Evolutionary conservation across 2,113 vertebrate species (phyloP).

Genomic region (Rhabdomys dilectus): DNA sequence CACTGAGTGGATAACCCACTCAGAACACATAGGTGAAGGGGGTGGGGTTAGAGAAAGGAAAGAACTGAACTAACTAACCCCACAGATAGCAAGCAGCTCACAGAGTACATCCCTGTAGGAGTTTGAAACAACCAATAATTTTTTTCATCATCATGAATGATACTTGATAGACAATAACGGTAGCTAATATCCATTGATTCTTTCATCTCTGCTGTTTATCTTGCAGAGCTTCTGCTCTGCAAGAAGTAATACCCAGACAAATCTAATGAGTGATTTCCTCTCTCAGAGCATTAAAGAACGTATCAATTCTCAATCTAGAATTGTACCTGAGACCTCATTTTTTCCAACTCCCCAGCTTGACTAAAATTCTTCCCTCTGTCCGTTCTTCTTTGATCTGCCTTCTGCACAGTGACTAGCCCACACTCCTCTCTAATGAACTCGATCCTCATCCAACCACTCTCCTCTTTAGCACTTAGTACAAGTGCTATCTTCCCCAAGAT

Average conservation of each 20-base stretch:
- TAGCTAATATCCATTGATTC: neutral
- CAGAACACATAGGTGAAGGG: neutral
- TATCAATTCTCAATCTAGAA: neutral
- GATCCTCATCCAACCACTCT: neutral
- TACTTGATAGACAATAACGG: neutral
- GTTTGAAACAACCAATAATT: neutral
- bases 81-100: neutral
- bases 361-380: neutral
- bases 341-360: neutral
- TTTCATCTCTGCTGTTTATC: neutral
- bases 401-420: neutral
- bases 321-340: neutral
- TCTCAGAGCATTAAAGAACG: conserved; percentile 19
- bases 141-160: neutral
- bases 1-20: neutral
- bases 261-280: neutral
- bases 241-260: neutral
- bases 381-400: neutral
- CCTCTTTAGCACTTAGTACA: neutral
- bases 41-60: neutral
- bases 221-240: conserved; percentile 20
- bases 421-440: neutral
- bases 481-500: neutral
- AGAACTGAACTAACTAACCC: neutral
- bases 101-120: neutral